Evolutionary conservation across 2,113 vertebrate genomes (phyloP), one percentile per base, ranked within the genome.

Genomic region (Todiramphus chloris): DNA sequence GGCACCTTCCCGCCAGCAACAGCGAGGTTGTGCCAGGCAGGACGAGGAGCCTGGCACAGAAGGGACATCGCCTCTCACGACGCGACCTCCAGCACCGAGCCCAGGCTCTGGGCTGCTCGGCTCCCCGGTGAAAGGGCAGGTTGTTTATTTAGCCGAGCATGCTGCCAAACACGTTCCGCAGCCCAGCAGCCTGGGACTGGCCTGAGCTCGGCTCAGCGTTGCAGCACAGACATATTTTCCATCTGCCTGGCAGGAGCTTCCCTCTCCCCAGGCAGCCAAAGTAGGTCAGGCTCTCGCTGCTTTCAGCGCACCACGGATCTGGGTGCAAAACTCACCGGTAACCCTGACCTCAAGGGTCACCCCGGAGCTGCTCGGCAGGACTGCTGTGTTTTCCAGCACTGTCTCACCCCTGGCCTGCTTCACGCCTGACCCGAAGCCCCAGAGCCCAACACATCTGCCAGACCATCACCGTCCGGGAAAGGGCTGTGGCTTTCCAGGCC

Each of bases 81-180:
- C 0, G 2, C 41, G 15, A 53, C 2, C 9, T 31, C 28, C 28
- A 35, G 25, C 62, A 24, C 75, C 4, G 27, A 89, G 50, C 67
- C 31, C 14, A 0, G 3, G 28, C 66, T 62, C 78, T 4, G n/a
- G 13, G 60, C 84, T 50, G 81, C 72, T 83, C 76, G 39, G 64
- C 35, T 64, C 46, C 77, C 16, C 48, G 72, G 72, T 13, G 69
- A 67, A 70, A 2, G 0, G 46, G 68, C 70, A 72, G 70, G 94
- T 78, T 93, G 30, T 94, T 94, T 73, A 53, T 84, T 93, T 80
- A 91, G 73, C 60, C 24, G 55, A 63, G 23, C 4, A 44, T 77
- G 72, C 94, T 96, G 88, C 92, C 95, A 93, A 87, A 50, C 79
- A 44, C 46, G 82, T 69, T 74, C 81, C 85, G 46, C 66, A 69